Evolutionary conservation across 2,888 invertebrate species (phyloP), one percentile per base, ranked within the genome.

Genomic region (Meiosimyza decipiens): DNA sequence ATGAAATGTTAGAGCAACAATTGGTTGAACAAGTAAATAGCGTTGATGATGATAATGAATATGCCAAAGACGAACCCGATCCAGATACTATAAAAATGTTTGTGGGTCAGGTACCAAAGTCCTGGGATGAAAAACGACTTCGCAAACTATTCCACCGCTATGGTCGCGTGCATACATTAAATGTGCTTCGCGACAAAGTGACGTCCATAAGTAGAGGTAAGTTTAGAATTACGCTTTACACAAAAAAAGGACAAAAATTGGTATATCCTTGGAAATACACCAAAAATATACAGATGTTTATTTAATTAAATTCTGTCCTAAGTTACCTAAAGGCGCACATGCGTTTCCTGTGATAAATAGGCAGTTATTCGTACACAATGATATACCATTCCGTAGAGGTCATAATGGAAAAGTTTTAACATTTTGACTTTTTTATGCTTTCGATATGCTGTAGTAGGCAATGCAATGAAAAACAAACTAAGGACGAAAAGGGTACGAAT

Each of bases 51-150:
- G 76, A 77, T 11, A 75, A 80, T 74, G 86, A 86, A 65, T 74
- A 80, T 62, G 72, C 77, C 74, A 86, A 85, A 77, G 95, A 95
- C 83, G 92, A 96, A 89, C 99, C 99, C 11, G 99, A 99, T 88
- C 93, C 95, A 47, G 99, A 99, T 89, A 96, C 96, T 85, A 99
- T 99, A 85, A 99, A 91, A 89, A 99, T 99, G 98, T 99, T 99
- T 89, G 98, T 99, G 74, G 96, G 96, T 47, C 96, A 98, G 89
- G 95, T 99, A 81, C 99, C 99, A 60, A 92, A 97, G 75, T 93
- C 95, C 80, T 97, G 98, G 98, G 96, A 96, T 88, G 99, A 99
- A 89, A 92, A 93, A 83, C 97, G 98, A 86, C 91, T 99, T 71
- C 92, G 95, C 82, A 91, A 92, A 84, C 93, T 99, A 91, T 99